Percentiles rank a stretch among this genome's conserved stretches.
These are phyloP conservation scores for Dynastes hyllus DNA, from an alignment of 2,888 invertebrate genomes.

Conservation along the genomic window DNA sequence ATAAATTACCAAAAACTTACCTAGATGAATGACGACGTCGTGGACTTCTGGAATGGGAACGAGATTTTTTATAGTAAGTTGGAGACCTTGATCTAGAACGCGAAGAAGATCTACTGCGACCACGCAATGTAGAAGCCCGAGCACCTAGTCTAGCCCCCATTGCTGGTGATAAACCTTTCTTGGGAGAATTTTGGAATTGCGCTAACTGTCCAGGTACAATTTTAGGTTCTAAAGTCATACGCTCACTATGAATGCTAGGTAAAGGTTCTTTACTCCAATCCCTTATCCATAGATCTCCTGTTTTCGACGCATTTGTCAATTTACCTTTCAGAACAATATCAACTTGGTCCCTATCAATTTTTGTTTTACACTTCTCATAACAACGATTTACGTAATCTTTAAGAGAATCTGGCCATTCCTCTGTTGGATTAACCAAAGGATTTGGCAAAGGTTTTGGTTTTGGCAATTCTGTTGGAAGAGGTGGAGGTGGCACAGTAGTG, in stretches of 20 bases:
- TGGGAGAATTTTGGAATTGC: slow-evolving; percentile 74
- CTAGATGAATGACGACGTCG: slow-evolving; percentile 65
- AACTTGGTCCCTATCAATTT: slow-evolving; percentile 93
- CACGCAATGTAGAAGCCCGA: slow-evolving; percentile 69
- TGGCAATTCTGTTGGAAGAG: slow-evolving; percentile 62
- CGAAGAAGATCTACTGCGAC: slow-evolving; percentile 68
- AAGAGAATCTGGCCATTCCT: slow-evolving; percentile 85
- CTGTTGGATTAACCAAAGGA: slow-evolving; percentile 75
- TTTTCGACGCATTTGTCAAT: slow-evolving; percentile 91
- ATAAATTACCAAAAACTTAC: slow-evolving; percentile 57
- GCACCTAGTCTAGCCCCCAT: slow-evolving; percentile 76
- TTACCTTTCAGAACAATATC: slow-evolving; percentile 96
- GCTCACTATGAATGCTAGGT: slow-evolving; percentile 89
- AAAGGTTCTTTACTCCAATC: slow-evolving; percentile 97
- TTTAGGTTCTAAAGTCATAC: slow-evolving; percentile 79
- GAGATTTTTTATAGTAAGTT: slow-evolving; percentile 64
- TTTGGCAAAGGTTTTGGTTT: slow-evolving; percentile 63
- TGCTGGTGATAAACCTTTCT: slow-evolving; percentile 74
- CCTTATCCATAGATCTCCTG: slow-evolving; percentile 89
- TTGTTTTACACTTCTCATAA: slow-evolving; percentile 91
- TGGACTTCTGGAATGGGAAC: slow-evolving; percentile 68
- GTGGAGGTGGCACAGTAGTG: slow-evolving; percentile 70
- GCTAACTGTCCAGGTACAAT: slow-evolving; percentile 75
- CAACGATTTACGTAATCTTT: slow-evolving; percentile 93
- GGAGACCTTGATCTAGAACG: slow-evolving; percentile 65